Percentiles rank a stretch among this genome's conserved stretches.
These are phyloP conservation scores for Athene cunicularia DNA, from an alignment of 2,113 vertebrate species.

Conservation along the genomic window DNA sequence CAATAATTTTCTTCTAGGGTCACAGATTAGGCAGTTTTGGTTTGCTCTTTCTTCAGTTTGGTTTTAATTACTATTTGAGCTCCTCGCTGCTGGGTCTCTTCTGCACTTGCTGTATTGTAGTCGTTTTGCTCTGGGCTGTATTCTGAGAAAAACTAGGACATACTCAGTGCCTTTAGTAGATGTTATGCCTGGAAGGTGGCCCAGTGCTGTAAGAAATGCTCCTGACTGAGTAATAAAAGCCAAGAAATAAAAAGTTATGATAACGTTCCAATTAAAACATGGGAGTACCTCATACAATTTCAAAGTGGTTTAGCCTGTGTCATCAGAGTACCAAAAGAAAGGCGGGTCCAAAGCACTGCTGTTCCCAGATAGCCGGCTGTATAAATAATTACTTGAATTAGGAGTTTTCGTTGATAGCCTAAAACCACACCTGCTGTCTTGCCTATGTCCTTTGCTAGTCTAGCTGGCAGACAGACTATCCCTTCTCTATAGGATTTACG, in stretches of 20 bases:
- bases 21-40: not conserved
- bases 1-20: not conserved
- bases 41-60: not conserved
- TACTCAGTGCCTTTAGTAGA: conserved; percentile 27
- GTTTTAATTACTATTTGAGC: conserved; percentile 15
- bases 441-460: not conserved
- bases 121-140: conserved; percentile 8
- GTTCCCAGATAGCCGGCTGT: not conserved
- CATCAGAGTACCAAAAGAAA: not conserved
- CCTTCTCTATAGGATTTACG: rapidly evolving
- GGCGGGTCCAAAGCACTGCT: not conserved
- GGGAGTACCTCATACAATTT: not conserved
- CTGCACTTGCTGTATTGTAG: conserved; percentile 13
- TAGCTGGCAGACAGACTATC: not conserved
- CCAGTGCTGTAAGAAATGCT: conserved; percentile 54
- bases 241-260: conserved; percentile 28
- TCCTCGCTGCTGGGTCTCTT: not conserved
- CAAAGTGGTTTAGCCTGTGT: not conserved
- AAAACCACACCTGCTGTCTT: not conserved
- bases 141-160: conserved; percentile 64
- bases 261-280: conserved; percentile 22
- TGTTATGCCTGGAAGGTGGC: conserved; percentile 59
- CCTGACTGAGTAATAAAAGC: not conserved
- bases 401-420: not conserved
- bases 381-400: not conserved